Conservation (phyloP, 2,888 invertebrate genomes). For the Germaria angustata region DNA sequence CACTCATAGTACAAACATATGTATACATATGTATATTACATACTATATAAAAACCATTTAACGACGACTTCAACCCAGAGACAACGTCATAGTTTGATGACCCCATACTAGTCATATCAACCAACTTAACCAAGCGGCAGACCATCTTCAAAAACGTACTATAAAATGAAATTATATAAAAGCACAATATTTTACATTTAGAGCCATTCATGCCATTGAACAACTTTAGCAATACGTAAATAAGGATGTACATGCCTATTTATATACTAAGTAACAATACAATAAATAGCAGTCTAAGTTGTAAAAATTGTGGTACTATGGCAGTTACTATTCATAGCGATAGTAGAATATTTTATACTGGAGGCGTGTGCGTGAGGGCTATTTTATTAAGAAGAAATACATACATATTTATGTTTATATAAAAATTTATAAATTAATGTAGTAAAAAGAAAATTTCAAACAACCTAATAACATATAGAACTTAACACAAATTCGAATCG, state of each 20-base stretch:
- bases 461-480: too few species aligned
- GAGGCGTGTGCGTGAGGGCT: neutral
- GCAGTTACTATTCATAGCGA: neutral
- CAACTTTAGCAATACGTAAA: conserved; percentile 11
- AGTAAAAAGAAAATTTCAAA: too few species aligned
- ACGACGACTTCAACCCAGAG: conserved; percentile 23
- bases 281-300: conserved; percentile 3
- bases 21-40: neutral
- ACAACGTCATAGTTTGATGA: conserved; percentile 60
- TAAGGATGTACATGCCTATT: neutral
- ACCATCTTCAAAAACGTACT: conserved; percentile 30
- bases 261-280: neutral
- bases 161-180: neutral
- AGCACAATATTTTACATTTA: conserved; percentile 26
- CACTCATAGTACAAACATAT: neutral
- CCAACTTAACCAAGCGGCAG: conserved; percentile 9
- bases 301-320: conserved; percentile 14
- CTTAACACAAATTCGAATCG: too few species aligned
- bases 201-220: conserved; percentile 38
- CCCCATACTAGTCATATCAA: conserved; percentile 44
- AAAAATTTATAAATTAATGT: too few species aligned
- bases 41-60: conserved; percentile 22
- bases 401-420: neutral
- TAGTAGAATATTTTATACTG: neutral
- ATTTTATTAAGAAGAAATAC: neutral